Percentiles rank a stretch among this genome's conserved stretches.
These are phyloP conservation scores for Dolichallabes microphthalmus DNA, from an alignment of 2,113 vertebrate genomes.

Conservation along the genomic window DNA sequence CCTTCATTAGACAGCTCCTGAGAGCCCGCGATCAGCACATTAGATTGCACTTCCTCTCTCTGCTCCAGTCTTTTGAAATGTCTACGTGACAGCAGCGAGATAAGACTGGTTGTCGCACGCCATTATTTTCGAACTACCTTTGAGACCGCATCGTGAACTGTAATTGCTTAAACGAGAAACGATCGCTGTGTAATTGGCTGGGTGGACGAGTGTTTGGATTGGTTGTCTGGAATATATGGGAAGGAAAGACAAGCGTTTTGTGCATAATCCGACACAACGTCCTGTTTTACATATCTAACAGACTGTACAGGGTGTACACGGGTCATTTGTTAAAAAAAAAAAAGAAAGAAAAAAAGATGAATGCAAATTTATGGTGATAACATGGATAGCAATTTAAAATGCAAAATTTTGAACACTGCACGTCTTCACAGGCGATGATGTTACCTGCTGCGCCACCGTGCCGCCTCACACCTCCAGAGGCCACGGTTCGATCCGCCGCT, in stretches of 20 bases:
- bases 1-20: slow-evolving; percentile 50
- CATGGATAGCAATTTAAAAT: slow-evolving; percentile 46
- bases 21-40: slow-evolving; percentile 47
- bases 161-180: slow-evolving; percentile 65
- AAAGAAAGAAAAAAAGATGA: slow-evolving; percentile 46
- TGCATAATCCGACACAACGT: slow-evolving; percentile 65
- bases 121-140: slow-evolving; percentile 67
- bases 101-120: slow-evolving; percentile 57
- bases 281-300: slow-evolving; percentile 63
- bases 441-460: neutral
- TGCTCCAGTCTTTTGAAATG: slow-evolving; percentile 39
- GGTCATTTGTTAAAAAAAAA: slow-evolving; percentile 57
- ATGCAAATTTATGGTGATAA: slow-evolving; percentile 60
- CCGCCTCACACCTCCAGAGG: neutral
- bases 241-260: slow-evolving; percentile 62
- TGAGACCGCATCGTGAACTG: slow-evolving; percentile 48
- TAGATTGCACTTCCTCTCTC: slow-evolving; percentile 40
- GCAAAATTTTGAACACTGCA: neutral
- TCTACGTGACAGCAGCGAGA: slow-evolving; percentile 21
- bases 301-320: slow-evolving; percentile 53
- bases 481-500: neutral
- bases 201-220: slow-evolving; percentile 68
- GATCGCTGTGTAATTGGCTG: slow-evolving; percentile 69
- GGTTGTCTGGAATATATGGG: slow-evolving; percentile 60
- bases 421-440: neutral